A percentile compares a stretch with the other conserved stretches of the same genome.
Conservation (phyloP, 2,888 invertebrate species). For the Drosophila greeni region DNA sequence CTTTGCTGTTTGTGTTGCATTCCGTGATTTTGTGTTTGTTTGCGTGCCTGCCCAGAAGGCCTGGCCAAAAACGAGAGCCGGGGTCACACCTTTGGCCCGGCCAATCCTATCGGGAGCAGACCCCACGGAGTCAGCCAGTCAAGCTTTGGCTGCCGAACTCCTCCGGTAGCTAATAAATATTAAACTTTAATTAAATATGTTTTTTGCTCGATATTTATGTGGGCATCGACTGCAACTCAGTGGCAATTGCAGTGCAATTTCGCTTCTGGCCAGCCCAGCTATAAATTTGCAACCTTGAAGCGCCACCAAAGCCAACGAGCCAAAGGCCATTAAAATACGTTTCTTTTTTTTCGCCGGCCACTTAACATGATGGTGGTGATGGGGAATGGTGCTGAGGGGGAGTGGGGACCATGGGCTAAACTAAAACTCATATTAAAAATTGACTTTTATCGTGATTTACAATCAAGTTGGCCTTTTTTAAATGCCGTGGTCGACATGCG, state of each 20-base stretch:
- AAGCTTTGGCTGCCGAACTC: conserved; percentile 62
- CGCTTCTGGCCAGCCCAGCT: conserved; percentile 64
- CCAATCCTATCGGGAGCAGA: conserved; percentile 21
- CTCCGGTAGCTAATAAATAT: conserved; percentile 74
- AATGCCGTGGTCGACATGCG: conserved; percentile 74
- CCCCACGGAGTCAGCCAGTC: background rate
- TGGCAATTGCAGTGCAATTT: conserved; percentile 63
- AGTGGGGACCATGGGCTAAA: conserved; percentile 45
- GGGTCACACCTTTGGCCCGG: conserved; percentile 16
- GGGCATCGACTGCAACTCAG: conserved; percentile 41
- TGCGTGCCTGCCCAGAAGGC: conserved; percentile 42
- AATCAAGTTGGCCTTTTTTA: conserved; percentile 72
- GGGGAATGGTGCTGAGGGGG: background rate
- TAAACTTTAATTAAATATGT: conserved; percentile 74
- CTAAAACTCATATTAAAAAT: conserved; percentile 74
- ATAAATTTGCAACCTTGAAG: conserved; percentile 73
- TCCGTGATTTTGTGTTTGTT: conserved; percentile 55
- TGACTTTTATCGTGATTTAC: conserved; percentile 76
- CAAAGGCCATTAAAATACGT: conserved; percentile 71
- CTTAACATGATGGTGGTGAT: conserved; percentile 43
- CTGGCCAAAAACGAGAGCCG: conserved; percentile 9
- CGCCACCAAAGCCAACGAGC: conserved; percentile 55
- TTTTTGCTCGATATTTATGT: conserved; percentile 64
- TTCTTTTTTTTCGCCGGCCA: conserved; percentile 43
- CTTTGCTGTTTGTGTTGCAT: conserved; percentile 23